phyloP scores from a whole-genome alignment of 2,888 invertebrate genomes.

The Pherbina coryleti region DNA sequence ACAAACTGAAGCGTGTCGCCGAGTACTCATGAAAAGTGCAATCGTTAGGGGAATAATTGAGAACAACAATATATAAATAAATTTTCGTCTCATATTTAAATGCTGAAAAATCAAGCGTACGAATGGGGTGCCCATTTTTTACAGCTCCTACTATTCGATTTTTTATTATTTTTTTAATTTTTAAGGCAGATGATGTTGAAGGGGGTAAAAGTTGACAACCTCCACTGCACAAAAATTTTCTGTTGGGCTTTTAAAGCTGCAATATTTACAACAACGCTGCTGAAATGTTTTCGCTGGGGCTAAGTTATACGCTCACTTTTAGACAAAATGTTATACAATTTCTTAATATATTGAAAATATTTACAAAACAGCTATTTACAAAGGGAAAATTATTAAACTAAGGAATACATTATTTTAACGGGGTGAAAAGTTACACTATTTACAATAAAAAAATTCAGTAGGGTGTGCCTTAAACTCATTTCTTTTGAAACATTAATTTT shows the following conservation, averaged over 20 bases:
- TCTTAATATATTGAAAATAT: neutral
- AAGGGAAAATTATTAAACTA: neutral
- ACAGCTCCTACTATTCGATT: too few relatives aligned
- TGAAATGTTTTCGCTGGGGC: neutral
- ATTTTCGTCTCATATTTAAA: neutral
- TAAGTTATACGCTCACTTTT: neutral
- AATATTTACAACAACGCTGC: too few relatives aligned
- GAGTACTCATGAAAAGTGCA: slow-evolving; percentile 35
- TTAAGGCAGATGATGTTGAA: too few relatives aligned
- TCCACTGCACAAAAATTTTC: too few relatives aligned
- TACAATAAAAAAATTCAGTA: slow-evolving; percentile 1
- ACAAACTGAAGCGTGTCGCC: slow-evolving; percentile 17
- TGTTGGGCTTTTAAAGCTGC: too few relatives aligned
- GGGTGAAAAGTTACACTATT: slow-evolving; percentile 39
- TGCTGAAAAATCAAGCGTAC: too few relatives aligned
- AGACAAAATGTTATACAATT: neutral
- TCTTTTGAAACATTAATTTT: too few relatives aligned
- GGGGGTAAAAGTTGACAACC: too few relatives aligned
- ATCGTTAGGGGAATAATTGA: slow-evolving; percentile 12
- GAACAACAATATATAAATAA: slow-evolving; percentile 9
- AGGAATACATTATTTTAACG: slow-evolving; percentile 35
- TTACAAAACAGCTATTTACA: neutral
- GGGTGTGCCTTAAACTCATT: neutral
- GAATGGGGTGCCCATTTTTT: too few relatives aligned
- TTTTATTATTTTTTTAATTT: too few relatives aligned